Base-by-base conservation (phyloP, 2,113 vertebrate genomes). In the Morone chrysops region DNA sequence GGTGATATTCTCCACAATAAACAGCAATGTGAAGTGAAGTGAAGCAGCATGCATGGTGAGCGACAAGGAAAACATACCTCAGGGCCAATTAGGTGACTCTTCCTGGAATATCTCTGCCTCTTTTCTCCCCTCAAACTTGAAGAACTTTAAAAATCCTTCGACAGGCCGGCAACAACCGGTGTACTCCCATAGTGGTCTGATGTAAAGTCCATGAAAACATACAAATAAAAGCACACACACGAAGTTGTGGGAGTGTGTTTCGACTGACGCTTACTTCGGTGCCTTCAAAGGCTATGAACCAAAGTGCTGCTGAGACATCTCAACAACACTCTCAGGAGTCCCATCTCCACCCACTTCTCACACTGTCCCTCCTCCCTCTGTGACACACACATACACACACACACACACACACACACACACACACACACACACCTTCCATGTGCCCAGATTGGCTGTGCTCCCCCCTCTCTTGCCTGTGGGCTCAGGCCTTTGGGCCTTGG, bases 341-440 rank as follows among this genome's bases (percentile, higher is more conserved):
- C 62, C 89, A 92, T 91, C 93, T 92, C 93, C 93, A 93, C 93
- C 94, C 93, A 91, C 92, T 90, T 85, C 76, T 88, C 87, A 90
- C 88, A 88, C 87, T 80, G 89, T 82, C 86, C 94, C 93, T 91
- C 91, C 91, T 92, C 89, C 65, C 70, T 48, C 6, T 22, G 17
- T 12, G 14, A 59, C 63, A 65, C 18, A 62, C 78, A 71, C 60
- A 75, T 70, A 79, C 81, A 71, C 81, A 81, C 77, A 82, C 78
- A 78, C 75, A 74, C 84, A 80, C 82, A 75, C 67, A 82, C 78
- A 69, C 61, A 79, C 81, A 86, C 80, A 82, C 79, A 83, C 72
- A 72, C 69, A 67, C 72, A 69, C 77, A 70, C 71, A 79, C 71
- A 83, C 75, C 38, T 68, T 60, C 70, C 53, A 82, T 89, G 70